Evolutionary conservation across 1,140 invertebrate genomes (phyloP), one percentile per base, ranked within the genome.

Genomic region (Drosophila obscura): DNA sequence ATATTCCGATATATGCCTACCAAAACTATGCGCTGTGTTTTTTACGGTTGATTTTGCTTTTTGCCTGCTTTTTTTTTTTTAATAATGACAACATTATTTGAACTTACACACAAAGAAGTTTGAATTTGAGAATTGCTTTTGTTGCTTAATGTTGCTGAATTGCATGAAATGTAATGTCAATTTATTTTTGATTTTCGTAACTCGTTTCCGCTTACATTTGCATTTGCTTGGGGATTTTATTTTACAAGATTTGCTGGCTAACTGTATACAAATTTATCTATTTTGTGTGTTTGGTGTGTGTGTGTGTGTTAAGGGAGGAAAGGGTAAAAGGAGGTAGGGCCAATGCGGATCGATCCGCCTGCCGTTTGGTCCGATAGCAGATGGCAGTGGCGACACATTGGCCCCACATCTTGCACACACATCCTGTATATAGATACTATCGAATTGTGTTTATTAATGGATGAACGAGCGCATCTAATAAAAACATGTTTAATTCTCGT

Each of bases 201-300:
- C 35, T 39, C 11, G 35, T 0, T 39, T 39, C 35, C 35, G 35
- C 11, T 11, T 39, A 31, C 31, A 39, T 35, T 51, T 53, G 22
- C 43, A 28, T 53, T 52, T 52, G 65, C 39, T 56, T 57, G 50
- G 50, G 52, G 51, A 55, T 15, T 68, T 5, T 78, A 77, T 74
- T 68, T 78, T 81, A 82, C 78, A 82, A 50, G 28, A 55, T 61
- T 45, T 51, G 24, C 50, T 63, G 46, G 51, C 45, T 73, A 62
- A 49, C 46, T 80, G 82, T 80, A 84, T 65, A 80, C 57, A 78
- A 84, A 83, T 84, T 83, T 48, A 66, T 60, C 80, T 83, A 83
- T 83, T 79, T 75, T 75, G 60, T 69, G 56, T 61, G 68, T 57
- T 58, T 56, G 53, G 60, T 39, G 58, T 19, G 13, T 15, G 19